Evolutionary conservation across 2,113 vertebrate genomes (phyloP).

Genomic region (Ptyas mucosa): DNA sequence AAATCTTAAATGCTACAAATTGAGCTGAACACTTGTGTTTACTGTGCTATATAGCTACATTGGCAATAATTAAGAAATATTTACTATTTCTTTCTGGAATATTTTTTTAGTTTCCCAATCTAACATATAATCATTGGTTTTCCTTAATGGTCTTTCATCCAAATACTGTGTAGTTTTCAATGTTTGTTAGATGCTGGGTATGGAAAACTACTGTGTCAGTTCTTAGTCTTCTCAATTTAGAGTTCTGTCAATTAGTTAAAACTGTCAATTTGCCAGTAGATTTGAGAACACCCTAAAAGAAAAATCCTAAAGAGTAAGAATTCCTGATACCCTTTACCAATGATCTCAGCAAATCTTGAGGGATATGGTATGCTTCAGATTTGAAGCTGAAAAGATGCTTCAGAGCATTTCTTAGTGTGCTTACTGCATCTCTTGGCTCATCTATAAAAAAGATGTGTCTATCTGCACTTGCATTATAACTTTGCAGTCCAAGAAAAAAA

Average conservation of each 20-base stretch:
- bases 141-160: not conserved
- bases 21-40: not conserved
- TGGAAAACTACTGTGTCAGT: no score
- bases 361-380: not conserved
- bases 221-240: not conserved
- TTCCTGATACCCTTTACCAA: not conserved
- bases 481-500: not conserved
- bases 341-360: not conserved
- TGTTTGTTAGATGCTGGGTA: no score
- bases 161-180: not conserved
- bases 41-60: not conserved
- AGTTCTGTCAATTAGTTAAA: not conserved
- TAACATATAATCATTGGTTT: not conserved
- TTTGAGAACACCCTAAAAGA: not conserved
- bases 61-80: not conserved
- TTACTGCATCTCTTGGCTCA: not conserved
- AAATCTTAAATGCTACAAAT: not conserved
- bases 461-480: not conserved
- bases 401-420: not conserved
- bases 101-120: not conserved
- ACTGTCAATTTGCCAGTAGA: no score
- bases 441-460: not conserved
- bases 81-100: not conserved
- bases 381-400: not conserved
- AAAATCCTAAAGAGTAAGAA: not conserved